Evolutionary conservation across 2,797 vertebrate genomes (phyloP).

Genomic region (Takifugu rubripes): DNA sequence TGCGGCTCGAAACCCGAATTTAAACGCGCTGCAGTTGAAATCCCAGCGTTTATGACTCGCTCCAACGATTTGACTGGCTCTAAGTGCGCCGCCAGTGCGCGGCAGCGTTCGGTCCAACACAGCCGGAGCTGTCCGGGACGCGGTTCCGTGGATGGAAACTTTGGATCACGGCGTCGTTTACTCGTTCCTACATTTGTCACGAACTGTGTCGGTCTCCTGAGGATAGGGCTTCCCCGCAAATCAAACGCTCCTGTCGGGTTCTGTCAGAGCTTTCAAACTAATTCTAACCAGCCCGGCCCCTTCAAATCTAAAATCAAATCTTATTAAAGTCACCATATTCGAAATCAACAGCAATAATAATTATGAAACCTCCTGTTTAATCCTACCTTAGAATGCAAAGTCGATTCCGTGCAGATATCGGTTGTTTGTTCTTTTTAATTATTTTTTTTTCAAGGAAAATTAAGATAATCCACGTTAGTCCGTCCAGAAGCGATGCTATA

Average conservation of each 20-base stretch:
- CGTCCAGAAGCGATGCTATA: slow-evolving; percentile 21
- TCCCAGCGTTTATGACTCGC: background rate
- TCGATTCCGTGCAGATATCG: slow-evolving; percentile 29
- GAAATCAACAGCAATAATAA: background rate
- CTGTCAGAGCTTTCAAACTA: slow-evolving; percentile 31
- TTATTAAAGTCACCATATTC: slow-evolving; percentile 32
- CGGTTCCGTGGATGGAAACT: slow-evolving; percentile 53
- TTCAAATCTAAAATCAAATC: slow-evolving; percentile 9
- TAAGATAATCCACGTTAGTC: slow-evolving; percentile 30
- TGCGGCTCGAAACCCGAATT: background rate
- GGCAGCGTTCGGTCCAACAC: background rate
- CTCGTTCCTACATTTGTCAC: slow-evolving; percentile 4
- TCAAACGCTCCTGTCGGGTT: background rate
- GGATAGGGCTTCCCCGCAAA: background rate
- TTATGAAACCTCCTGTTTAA: slow-evolving; percentile 4
- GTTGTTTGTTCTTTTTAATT: background rate
- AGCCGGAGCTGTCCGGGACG: background rate
- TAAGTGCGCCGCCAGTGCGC: background rate
- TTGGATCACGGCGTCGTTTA: slow-evolving; percentile 39
- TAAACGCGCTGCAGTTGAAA: slow-evolving; percentile 3
- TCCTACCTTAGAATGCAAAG: slow-evolving; percentile 56
- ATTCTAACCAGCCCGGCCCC: slow-evolving; percentile 26
- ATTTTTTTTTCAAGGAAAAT: slow-evolving; percentile 19
- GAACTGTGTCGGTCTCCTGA: slow-evolving; percentile 3
- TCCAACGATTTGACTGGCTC: too few relatives aligned